phyloP scores from a whole-genome alignment of 1,140 invertebrate genomes.

The Andrena cerasifolii region DNA sequence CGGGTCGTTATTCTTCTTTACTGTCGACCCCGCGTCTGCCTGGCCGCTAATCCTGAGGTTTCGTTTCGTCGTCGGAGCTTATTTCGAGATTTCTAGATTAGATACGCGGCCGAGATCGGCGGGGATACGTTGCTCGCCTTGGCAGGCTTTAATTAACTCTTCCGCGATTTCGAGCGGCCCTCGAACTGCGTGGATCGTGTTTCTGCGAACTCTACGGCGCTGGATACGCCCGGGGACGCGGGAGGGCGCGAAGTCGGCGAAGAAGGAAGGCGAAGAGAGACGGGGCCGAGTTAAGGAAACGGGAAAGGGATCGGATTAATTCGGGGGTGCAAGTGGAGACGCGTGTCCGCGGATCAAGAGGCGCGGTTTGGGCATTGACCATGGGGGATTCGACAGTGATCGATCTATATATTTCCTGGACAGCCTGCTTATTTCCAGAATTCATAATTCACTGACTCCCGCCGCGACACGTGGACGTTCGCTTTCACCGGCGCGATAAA shows the following conservation, averaged over 20 bases:
- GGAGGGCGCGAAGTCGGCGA: constrained; percentile 15
- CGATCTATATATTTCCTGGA: constrained; percentile 57
- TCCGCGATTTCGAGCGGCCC: constrained; percentile 39
- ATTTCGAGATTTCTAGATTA: constrained; percentile 46
- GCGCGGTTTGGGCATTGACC: constrained; percentile 43
- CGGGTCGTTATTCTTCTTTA: constrained; percentile 40
- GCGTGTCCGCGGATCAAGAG: constrained; percentile 41
- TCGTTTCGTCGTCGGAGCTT: constrained; percentile 21
- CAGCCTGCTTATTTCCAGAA: constrained; percentile 58
- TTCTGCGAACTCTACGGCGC: constrained; percentile 30
- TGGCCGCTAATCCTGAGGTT: constrained; percentile 17
- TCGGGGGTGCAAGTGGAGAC: constrained; percentile 31
- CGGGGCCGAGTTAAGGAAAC: not conserved
- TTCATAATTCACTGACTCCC: constrained; percentile 62
- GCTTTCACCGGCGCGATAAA: constrained; percentile 54
- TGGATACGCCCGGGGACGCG: constrained; percentile 27
- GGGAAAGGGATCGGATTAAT: constrained; percentile 32
- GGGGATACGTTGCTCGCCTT: constrained; percentile 30
- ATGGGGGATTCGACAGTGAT: constrained; percentile 58
- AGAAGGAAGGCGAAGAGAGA: constrained; percentile 4
- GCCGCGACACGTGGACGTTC: constrained; percentile 41
- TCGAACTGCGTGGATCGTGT: constrained; percentile 32
- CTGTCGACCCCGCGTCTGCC: constrained; percentile 5
- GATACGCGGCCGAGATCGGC: constrained; percentile 34
- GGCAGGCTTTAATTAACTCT: constrained; percentile 46